phyloP scores from a whole-genome alignment of 2,888 invertebrate species.

The Agrotis segetum region DNA sequence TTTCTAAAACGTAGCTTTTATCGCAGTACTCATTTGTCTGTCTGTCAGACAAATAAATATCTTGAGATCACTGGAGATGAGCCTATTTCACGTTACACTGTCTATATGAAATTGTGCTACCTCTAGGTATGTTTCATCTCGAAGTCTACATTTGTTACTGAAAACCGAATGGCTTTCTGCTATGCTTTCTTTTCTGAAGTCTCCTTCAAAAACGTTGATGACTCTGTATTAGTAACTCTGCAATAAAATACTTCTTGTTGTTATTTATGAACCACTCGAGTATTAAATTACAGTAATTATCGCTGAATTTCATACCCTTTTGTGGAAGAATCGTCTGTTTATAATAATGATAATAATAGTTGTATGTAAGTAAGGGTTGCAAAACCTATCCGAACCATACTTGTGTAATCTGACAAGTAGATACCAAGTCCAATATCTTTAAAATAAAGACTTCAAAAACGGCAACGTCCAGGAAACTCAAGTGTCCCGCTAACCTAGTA shows the following conservation, averaged over 20 bases:
- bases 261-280: not conserved
- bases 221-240: not conserved
- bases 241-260: not conserved
- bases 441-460: conserved; percentile 14
- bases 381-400: not conserved
- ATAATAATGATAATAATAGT: too few relatives aligned
- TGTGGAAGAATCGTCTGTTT: too few relatives aligned
- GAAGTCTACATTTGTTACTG: conserved; percentile 13
- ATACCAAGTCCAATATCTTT: not conserved
- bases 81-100: conserved; percentile 52
- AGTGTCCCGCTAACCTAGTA: conserved; percentile 44
- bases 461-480: conserved; percentile 5
- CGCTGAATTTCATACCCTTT: too few relatives aligned
- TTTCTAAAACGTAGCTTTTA: conserved; percentile 57
- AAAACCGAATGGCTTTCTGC: not conserved
- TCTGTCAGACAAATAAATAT: conserved; percentile 60
- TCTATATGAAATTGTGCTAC: conserved; percentile 24
- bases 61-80: conserved; percentile 54
- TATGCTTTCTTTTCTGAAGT: not conserved
- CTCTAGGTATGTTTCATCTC: conserved; percentile 11
- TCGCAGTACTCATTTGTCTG: conserved; percentile 51
- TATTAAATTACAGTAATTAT: too few relatives aligned
- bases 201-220: not conserved
- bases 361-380: not conserved
- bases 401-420: not conserved